Evolutionary conservation across 2,113 vertebrate genomes (phyloP), one percentile per base, ranked within the genome.

Genomic region (Nettapus auritus): DNA sequence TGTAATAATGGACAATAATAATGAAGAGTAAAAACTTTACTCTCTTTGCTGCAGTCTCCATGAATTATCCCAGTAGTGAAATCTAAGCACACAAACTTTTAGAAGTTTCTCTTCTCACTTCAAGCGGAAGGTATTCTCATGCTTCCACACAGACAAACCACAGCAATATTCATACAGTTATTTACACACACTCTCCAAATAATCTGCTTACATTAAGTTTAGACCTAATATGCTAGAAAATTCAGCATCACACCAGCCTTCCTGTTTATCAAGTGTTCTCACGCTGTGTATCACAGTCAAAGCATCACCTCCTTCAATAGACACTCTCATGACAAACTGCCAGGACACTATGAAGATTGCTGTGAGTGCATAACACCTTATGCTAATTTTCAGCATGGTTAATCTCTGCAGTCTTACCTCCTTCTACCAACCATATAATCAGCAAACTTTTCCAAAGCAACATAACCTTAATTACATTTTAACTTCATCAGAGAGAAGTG

Each of bases 1-100:
- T 97, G 86, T 64, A 97, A 97, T 93, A 96, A 95, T 1, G 6
- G 80, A 87, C 77, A 95, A 64, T 62, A 87, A 85, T 96, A 96
- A 90, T 22, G 33, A 97, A 76, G 70, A 93, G 75, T 46, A 88
- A 95, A 96, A 96, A 63, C 48, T 81, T 95, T 55, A 73, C 48
- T 95, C 26, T 73, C 33, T 73, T 71, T 79, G 71, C 63, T 70
- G n/a, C 29, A 77, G 34, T 48, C 33, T 85, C 10, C 29, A 22
- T 21, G 9, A 48, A 48, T 48, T 48, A 48, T 10, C 46, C 46
- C 46, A 88, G 31, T 15, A 66, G 79, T 14, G 78, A 82, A 85
- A 85, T n/a, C 68, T 46, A 38, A 85, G 36, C 31, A 81, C n/a
- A 42, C 40, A 36, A 66, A 46, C 28, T 55, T 82, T 86, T 38